Base-by-base conservation (phyloP, 2,797 vertebrate species). In the Meriones psammophilus region DNA sequence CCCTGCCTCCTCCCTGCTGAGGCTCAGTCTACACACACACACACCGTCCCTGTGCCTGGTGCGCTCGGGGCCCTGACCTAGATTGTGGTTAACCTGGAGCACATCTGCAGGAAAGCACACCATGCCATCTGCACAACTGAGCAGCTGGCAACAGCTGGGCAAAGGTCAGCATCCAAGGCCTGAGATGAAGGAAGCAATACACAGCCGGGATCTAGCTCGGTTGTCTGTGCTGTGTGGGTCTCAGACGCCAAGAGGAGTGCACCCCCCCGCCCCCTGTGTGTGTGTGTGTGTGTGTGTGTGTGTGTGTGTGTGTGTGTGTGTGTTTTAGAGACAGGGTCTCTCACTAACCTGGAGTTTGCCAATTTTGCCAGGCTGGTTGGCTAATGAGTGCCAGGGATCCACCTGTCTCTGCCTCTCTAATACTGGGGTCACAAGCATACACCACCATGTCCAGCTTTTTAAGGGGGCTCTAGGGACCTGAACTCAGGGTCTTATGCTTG, bases 61-160 rank as follows among this genome's bases (percentile, higher is more conserved):
- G 33, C 33, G 42, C 36, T 58, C 39, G 0, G 1, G 58, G 62
- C 79, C 12, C 80, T 96, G 92, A 73, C 95, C 87, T 80, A 97
- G 91, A 81, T 91, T 58, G 54, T 33, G 24, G 24, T 30, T 88
- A 74, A 76, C 54, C 68, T 50, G 28, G 39, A 56, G 69, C 28
- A 12, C 0, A 5, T 39, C 79, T 39, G 1, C 88, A 50, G 62
- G 39, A 56, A 84, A 73, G 60, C 24, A 4, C 10, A 4, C 15
- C 0, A 6, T 0, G 5, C 54, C 81, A 2, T 17, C 15, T 54
- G 69, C 36, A 81, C 1, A 6, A 10, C 14, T 9, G 0, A 56
- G 62, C 39, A 22, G 50, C 80, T 79, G 69, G 74, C 2, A 24
- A 60, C 80, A 77, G 58, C 91, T 74, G 81, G 62, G 42, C 20